Evolutionary conservation across 23 tunicate species (phyloP), one percentile per base, ranked within the genome.

Genomic region (Styela clava): DNA sequence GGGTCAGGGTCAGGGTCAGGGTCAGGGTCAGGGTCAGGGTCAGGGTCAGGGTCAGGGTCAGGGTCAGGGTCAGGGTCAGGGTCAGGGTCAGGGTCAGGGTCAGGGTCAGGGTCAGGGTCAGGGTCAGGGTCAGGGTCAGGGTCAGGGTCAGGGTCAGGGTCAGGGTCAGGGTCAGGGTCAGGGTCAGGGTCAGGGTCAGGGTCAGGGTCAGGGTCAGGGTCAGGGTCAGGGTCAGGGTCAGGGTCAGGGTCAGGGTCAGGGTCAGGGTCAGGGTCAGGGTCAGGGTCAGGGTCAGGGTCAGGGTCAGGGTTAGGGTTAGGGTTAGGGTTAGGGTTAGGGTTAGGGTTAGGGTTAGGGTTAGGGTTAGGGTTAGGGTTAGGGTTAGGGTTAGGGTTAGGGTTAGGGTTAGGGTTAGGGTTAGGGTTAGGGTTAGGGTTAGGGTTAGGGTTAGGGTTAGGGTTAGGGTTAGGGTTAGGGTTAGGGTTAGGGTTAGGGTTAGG

Each of bases 1-100:
- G 92, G 92, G 92, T 87, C 84, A 87, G 92, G 92, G 92, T 87
- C 84, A 87, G 92, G 92, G 92, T 87, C 84, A 87, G 92, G 92
- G 92, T 87, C 84, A 87, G 92, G 92, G 92, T 87, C 84, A 87
- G 92, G 92, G 92, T 87, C 84, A 87, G 92, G 92, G 92, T 87
- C 84, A 84, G 88, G 87, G 87, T 79, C 56, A 83, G 92, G 92
- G 88, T 87, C 78, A 87, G 92, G 92, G 89, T 87, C n/a, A n/a
- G n/a, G 20, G 69, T 21, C 80, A 88, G 94, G 94, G 84, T 85
- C 80, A 88, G 93, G 93, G 93, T 84, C 85, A 88, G 93, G 93
- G 93, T 84, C 85, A 85, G 93, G 93, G 88, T 88, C 77, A 85
- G 93, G 93, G 84, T 84, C 77, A 85, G 93, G 93, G 88, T 84